A percentile compares a stretch with the other conserved stretches of the same genome.
These are phyloP conservation scores for Drosophila miranda DNA, from an alignment of 1,140 invertebrate species.

Conservation along the genomic window DNA sequence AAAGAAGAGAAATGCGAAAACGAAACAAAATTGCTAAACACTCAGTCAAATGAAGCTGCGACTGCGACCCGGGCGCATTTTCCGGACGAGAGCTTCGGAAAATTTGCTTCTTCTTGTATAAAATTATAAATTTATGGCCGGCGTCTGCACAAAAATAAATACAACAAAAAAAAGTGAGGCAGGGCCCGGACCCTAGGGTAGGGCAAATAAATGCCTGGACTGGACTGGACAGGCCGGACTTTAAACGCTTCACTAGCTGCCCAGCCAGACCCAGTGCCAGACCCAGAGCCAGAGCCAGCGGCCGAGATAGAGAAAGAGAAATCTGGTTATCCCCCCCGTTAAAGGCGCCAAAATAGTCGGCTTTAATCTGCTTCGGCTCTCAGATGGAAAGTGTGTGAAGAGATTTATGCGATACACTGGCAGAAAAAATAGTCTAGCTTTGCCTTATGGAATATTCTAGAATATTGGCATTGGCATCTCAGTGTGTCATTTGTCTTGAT, in stretches of 20 bases:
- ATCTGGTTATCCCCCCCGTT: background rate
- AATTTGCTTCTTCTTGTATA: constrained; percentile 51
- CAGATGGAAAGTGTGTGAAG: background rate
- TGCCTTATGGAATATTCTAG: no score
- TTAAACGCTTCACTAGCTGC: constrained; percentile 51
- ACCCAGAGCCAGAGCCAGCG: no score
- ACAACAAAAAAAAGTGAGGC: constrained; percentile 26
- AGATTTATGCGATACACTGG: no score
- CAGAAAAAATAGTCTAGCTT: no score
- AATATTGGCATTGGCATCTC: no score
- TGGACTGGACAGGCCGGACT: constrained; percentile 14
- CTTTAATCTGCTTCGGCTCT: constrained; percentile 3
- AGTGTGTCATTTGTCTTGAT: no score
- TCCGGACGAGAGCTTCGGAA: constrained; percentile 66
- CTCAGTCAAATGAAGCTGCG: constrained; percentile 53
- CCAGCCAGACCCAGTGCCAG: background rate
- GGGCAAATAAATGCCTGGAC: constrained; percentile 3
- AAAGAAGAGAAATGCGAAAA: constrained; percentile 38
- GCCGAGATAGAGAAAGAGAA: constrained; percentile 9
- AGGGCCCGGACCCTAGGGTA: constrained; percentile 16
- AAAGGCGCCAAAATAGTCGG: constrained; percentile 36
- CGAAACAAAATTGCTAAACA: constrained; percentile 69
- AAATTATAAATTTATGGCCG: constrained; percentile 77
- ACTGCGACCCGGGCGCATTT: constrained; percentile 49
- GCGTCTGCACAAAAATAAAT: constrained; percentile 56